Evolutionary conservation across 92 coral and sea anemone genomes (phyloP).

Genomic region (Heliopora coerulea): DNA sequence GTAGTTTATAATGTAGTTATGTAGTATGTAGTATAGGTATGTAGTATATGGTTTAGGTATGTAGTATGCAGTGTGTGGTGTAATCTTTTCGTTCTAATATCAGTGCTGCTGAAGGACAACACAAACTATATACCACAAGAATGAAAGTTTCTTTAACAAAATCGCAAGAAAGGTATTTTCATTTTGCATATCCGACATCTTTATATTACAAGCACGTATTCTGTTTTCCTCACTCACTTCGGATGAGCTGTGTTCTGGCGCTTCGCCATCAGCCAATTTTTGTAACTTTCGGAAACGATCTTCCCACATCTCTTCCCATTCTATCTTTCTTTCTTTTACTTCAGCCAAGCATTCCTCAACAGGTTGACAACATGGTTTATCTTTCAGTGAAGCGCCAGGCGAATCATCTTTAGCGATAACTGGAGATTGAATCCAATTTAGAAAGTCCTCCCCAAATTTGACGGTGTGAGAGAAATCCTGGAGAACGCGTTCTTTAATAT

Average conservation of each 20-base stretch:
- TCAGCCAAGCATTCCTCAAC: constrained; percentile 74
- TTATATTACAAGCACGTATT: background rate
- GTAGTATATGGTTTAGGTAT: too few relatives aligned
- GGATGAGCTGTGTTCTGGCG: constrained; percentile 16
- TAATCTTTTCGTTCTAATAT: too few relatives aligned
- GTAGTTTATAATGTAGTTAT: too few relatives aligned
- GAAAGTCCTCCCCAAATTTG: constrained; percentile 79
- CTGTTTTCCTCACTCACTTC: constrained; percentile 19
- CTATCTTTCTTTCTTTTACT: constrained; percentile 62
- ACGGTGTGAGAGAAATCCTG: constrained; percentile 83
- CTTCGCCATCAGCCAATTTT: constrained; percentile 36
- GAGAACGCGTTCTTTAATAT: constrained; percentile 69
- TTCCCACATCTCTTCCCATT: constrained; percentile 82
- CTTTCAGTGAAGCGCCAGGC: constrained; percentile 4
- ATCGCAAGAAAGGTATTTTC: too few relatives aligned
- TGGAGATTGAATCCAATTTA: constrained; percentile 80
- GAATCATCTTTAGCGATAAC: constrained; percentile 58
- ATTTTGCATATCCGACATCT: too few relatives aligned
- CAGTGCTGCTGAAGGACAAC: too few relatives aligned
- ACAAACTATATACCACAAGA: too few relatives aligned
- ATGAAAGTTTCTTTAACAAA: too few relatives aligned
- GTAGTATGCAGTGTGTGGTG: too few relatives aligned
- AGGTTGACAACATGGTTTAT: constrained; percentile 40
- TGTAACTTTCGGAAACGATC: constrained; percentile 62
- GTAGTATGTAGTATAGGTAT: too few relatives aligned